Conservation (phyloP, 2,888 invertebrate species). For the Protonemura montana region DNA sequence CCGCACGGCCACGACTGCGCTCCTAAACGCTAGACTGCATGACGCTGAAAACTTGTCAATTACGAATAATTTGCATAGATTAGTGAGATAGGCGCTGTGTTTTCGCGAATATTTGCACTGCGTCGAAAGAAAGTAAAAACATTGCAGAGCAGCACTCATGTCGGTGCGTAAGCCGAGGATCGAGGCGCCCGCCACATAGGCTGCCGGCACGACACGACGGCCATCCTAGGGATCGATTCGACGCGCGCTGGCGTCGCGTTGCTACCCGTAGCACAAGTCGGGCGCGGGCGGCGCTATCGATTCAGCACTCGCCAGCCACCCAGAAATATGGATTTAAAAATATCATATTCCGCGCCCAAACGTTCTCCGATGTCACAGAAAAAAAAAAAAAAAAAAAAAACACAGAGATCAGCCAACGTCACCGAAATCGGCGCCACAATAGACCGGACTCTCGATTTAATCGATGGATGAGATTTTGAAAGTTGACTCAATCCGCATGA, state of each 20-base stretch:
- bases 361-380: background rate
- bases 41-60: conserved; percentile 1
- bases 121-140: background rate
- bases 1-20: background rate
- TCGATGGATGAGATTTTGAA: too few relatives aligned
- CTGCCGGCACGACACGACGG: too few relatives aligned
- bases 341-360: background rate
- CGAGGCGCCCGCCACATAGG: too few relatives aligned
- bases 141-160: too few relatives aligned
- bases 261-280: too few relatives aligned
- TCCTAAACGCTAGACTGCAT: background rate
- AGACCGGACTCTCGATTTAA: too few relatives aligned
- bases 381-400: background rate
- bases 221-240: too few relatives aligned
- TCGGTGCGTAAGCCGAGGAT: too few relatives aligned
- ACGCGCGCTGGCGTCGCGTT: too few relatives aligned
- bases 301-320: background rate
- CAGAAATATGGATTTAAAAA: background rate
- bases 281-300: background rate
- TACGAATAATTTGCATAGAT: background rate
- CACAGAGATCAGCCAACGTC: background rate
- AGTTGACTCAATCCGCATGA: too few relatives aligned
- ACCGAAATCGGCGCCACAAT: background rate
- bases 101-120: background rate
- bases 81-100: background rate